Evolutionary conservation across 2,888 invertebrate species (phyloP).

Genomic region (Mantis religiosa): DNA sequence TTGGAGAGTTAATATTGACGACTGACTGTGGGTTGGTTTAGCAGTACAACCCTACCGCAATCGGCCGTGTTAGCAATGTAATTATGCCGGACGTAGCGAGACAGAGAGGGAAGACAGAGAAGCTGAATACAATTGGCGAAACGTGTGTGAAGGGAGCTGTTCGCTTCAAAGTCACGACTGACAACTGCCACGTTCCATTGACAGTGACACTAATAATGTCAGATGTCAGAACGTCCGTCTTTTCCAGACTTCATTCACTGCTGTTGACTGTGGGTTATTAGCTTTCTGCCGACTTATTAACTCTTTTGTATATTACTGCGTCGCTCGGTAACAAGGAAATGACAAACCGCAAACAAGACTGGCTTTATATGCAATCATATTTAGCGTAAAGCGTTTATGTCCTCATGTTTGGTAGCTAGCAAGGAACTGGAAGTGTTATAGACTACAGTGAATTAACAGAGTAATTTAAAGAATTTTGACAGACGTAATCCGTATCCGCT

Average conservation of each 20-base stretch:
- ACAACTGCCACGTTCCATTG: neutral
- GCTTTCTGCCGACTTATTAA: neutral
- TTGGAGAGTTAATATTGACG: slow-evolving; percentile 14
- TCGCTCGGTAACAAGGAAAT: neutral
- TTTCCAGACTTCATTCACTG: neutral
- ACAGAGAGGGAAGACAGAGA: neutral
- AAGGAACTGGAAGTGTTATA: too few relatives aligned
- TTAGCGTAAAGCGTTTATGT: too few relatives aligned
- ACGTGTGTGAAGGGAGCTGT: neutral
- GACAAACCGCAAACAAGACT: too few relatives aligned
- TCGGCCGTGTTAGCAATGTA: slow-evolving; percentile 3
- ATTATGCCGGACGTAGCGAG: neutral
- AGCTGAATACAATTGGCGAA: neutral
- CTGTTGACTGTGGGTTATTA: neutral
- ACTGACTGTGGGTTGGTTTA: neutral
- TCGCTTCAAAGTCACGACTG: neutral
- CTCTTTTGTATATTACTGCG: neutral
- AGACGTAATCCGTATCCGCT: too few relatives aligned
- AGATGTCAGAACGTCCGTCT: neutral
- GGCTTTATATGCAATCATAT: too few relatives aligned
- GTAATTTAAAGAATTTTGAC: too few relatives aligned
- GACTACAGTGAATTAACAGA: too few relatives aligned
- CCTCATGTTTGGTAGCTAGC: too few relatives aligned
- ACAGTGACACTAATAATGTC: neutral
- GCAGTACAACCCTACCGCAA: neutral